Evolutionary conservation across 2,797 vertebrate species (phyloP).

Genomic region (Protosalanx chinensis): DNA sequence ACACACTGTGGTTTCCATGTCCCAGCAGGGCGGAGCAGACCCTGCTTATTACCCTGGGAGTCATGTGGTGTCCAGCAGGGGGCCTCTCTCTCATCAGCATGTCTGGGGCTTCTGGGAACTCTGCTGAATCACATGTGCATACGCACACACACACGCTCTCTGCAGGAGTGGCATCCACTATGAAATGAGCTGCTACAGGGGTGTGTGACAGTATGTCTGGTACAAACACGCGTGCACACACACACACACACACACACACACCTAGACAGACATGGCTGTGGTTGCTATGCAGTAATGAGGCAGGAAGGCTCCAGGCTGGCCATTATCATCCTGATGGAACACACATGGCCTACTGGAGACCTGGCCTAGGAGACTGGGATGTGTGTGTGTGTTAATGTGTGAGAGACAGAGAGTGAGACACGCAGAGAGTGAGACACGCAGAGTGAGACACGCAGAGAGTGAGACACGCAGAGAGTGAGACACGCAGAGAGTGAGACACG

Average conservation of each 20-base stretch:
- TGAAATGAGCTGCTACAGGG: neutral
- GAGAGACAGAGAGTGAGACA: neutral
- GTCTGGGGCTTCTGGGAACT: conserved; percentile 51
- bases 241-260: conserved; percentile 24
- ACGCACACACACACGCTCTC: neutral
- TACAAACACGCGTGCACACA: conserved; percentile 9
- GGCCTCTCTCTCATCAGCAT: no score
- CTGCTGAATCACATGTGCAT: conserved; percentile 57
- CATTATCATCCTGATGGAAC: neutral
- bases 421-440: no score
- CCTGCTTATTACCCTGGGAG: no score
- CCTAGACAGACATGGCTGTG: neutral
- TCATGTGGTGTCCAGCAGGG: no score
- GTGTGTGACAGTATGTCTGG: conserved; percentile 20
- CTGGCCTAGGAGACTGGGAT: neutral
- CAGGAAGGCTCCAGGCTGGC: no score
- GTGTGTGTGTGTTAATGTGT: no score
- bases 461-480: no score
- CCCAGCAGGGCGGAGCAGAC: conserved; percentile 52
- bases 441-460: no score
- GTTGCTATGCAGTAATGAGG: neutral
- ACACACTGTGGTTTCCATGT: conserved; percentile 81
- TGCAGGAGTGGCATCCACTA: neutral
- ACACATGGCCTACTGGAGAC: neutral
- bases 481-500: no score